Evolutionary conservation across 2,888 invertebrate genomes (phyloP).

Genomic region (Hyppa rectilinea): DNA sequence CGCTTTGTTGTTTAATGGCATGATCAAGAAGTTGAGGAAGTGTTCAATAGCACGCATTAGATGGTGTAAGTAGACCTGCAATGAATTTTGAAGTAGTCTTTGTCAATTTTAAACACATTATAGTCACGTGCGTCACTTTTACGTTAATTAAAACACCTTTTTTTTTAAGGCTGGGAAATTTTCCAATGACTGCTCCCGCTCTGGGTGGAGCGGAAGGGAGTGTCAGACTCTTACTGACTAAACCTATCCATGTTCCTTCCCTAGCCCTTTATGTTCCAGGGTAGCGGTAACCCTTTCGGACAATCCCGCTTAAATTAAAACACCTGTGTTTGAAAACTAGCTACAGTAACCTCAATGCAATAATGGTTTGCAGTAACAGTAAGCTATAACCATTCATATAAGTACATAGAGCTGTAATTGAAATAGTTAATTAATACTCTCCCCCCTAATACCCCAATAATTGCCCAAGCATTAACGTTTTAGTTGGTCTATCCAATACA

Average conservation of each 20-base stretch:
- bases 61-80: neutral
- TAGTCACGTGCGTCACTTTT: conserved; percentile 3
- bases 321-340: conserved; percentile 33
- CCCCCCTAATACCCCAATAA: conserved; percentile 37
- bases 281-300: no score
- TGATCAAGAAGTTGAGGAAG: conserved; percentile 44
- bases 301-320: no score
- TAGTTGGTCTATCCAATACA: conserved; percentile 29
- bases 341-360: conserved; percentile 39
- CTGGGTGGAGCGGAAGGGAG: no score
- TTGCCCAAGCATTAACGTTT: conserved; percentile 32
- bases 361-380: conserved; percentile 32
- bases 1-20: conserved; percentile 49
- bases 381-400: conserved; percentile 13
- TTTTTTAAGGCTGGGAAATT: no score
- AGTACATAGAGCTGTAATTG: conserved; percentile 24
- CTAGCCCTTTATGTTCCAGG: no score
- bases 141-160: conserved; percentile 26
- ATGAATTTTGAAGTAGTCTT: neutral
- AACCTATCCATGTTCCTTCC: no score
- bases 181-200: no score
- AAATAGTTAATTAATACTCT: conserved; percentile 38
- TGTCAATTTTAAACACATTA: conserved; percentile 20
- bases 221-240: no score
- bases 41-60: conserved; percentile 5